Evolutionary conservation across 2,113 vertebrate species (phyloP), one percentile per base, ranked within the genome.

Genomic region (Catagonus wagneri): DNA sequence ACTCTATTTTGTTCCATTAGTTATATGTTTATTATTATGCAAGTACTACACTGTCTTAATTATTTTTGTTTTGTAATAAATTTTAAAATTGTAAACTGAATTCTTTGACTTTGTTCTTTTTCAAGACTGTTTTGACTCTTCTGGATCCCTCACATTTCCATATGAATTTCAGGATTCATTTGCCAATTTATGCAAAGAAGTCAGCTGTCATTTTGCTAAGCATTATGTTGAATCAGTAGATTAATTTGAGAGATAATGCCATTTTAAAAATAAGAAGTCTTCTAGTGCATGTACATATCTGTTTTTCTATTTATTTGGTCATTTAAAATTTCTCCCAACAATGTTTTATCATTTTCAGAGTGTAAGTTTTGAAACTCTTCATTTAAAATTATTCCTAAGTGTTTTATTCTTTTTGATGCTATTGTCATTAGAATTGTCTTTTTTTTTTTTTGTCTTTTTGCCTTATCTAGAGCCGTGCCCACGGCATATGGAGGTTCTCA

Each of bases 21-120:
- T 81, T 36, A 2, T 65, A 68, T 63, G 3, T 61, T 75, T 85
- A 92, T 54, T 17, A n/a, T 81, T 83, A 65, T 85, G 32, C 16
- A 60, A 95, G 3, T 88, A 65, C 27, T 10, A 63, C 20, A 71
- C 3, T 29, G 9, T 79, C 36, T 79, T 81, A 16, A 19, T 71
- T 87, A 58, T 20, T 72, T 65, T 90, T 81, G 52, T 52, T 87
- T 83, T 88, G 71, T 66, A 69, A 15, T 83, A 68, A 22, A 36
- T 94, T 90, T 86, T 87, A 84, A 97, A 75, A 81, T 76, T 71
- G n/a, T 25, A 34, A 83, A 90, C 32, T 89, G 6, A 95, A 61
- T 79, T 34, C n/a, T 92, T 89, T 14, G 76, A 91, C 27, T 61
- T 78, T 80, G 2, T 84, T 84, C 27, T 75, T 84, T 87, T 85